phyloP scores from a whole-genome alignment of 2,113 vertebrate genomes.

The Pteruthius melanotis region DNA sequence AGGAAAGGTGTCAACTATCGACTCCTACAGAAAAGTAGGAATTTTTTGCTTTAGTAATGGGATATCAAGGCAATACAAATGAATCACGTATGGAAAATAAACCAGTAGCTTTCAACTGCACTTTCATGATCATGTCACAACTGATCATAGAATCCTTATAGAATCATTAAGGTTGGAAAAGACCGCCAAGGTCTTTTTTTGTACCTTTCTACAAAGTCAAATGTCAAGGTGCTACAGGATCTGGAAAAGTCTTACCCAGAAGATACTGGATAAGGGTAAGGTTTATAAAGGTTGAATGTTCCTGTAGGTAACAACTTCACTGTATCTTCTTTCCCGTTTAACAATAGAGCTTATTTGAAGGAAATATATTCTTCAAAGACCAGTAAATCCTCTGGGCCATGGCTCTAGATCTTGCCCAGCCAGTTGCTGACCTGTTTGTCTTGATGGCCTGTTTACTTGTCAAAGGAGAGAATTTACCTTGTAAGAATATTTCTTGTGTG shows the following conservation, averaged over 20 bases:
- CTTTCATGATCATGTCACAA: neutral
- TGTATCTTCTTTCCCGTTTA: neutral
- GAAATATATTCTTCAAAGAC: neutral
- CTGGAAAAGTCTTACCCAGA: neutral
- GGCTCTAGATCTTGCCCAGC: neutral
- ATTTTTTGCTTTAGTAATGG: neutral
- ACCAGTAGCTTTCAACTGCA: neutral
- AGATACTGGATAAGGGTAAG: neutral
- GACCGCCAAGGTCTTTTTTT: neutral
- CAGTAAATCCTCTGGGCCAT: neutral
- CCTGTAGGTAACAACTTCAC: neutral
- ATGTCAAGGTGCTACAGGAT: neutral
- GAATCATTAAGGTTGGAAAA: neutral
- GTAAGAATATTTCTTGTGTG: neutral
- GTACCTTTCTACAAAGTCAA: neutral
- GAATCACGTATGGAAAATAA: neutral
- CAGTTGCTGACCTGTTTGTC: neutral
- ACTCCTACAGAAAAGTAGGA: neutral
- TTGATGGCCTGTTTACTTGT: neutral
- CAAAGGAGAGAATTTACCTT: neutral
- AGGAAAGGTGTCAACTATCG: neutral
- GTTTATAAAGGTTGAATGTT: neutral
- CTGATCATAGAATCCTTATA: neutral
- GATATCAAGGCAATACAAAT: neutral
- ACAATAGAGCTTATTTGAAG: neutral